phyloP scores from a whole-genome alignment of 2,888 invertebrate genomes.

The Hypomecis punctinalis region DNA sequence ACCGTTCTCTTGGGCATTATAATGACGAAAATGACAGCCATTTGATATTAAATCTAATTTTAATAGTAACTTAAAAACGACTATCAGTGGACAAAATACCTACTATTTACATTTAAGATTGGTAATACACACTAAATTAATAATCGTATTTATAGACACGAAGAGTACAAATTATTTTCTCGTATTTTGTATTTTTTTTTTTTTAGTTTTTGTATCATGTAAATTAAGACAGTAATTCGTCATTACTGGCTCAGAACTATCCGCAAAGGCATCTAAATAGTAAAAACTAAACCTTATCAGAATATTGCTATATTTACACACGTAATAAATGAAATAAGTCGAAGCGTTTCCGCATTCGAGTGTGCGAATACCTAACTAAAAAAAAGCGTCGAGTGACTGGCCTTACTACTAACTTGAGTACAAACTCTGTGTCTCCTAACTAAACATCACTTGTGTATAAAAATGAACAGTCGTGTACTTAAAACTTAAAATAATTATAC shows the following conservation, averaged over 20 bases:
- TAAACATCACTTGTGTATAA: constrained; percentile 75
- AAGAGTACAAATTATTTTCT: constrained; percentile 61
- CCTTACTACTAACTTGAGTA: constrained; percentile 54
- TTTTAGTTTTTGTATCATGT: constrained; percentile 55
- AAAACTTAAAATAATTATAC: constrained; percentile 76
- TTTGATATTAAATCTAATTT: constrained; percentile 68
- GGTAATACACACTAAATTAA: constrained; percentile 62
- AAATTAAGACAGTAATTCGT: constrained; percentile 62
- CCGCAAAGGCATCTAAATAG: constrained; percentile 41
- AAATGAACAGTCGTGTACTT: constrained; percentile 79
- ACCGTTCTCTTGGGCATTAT: constrained; percentile 63
- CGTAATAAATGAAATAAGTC: constrained; percentile 26
- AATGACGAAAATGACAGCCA: constrained; percentile 74
- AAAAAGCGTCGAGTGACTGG: constrained; percentile 63
- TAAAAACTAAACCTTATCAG: constrained; percentile 34
- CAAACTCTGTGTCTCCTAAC: constrained; percentile 57
- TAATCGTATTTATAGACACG: constrained; percentile 59
- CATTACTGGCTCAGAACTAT: constrained; percentile 71
- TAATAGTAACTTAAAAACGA: constrained; percentile 71
- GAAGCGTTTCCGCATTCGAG: constrained; percentile 53
- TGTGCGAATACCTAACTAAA: constrained; percentile 55
- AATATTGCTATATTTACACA: constrained; percentile 42
- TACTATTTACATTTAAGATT: constrained; percentile 75
- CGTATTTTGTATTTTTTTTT: constrained; percentile 66
- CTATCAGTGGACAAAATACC: constrained; percentile 80